Evolutionary conservation across 2,797 vertebrate species (phyloP), one percentile per base, ranked within the genome.

Genomic region (Ctenopoma kingsleyae): DNA sequence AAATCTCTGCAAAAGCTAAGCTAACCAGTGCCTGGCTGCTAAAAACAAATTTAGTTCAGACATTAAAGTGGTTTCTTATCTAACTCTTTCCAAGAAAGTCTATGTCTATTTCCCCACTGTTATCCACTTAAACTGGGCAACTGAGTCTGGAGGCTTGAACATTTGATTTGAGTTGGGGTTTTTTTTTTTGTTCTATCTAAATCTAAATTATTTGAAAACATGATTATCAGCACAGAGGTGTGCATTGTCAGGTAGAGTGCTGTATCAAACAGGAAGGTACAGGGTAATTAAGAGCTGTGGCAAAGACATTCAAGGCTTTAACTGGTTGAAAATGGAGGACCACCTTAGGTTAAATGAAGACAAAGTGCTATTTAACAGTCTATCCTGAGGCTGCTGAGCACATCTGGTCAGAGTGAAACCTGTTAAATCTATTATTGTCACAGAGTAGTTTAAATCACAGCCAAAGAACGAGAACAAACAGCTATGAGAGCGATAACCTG

Each of bases 401-500:
- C 91, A 92, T 93, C 90, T 93, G 90, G 86, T 84, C 56, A 61
- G 61, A 57, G 62, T 40, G 76, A 56, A 79, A 85, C 84, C 85
- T 81, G 82, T 80, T 88, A 87, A 91, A 92, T 84, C 78, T 82
- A 90, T 92, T 92, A 91, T 82, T 80, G 70, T 78, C 10, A 22
- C 76, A 74, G 79, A 74, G 55, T 81, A 54, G 30, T 83, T 88
- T 87, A 83, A 91, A 84, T 91, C 87, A 86, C 86, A 90, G 85
- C 78, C 47, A 35, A 58, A 76, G 77, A 85, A 82, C 25, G 54
- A 65, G 71, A 80, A 81, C 60, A 81, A 84, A 67, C 86, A 82
- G 82, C 84, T 69, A 86, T 78, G 32, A 87, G 87, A 89, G 84
- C 64, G 85, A 92, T 90, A 91, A 93, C 88, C 84, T 91, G 88